Evolutionary conservation across 2,113 vertebrate species (phyloP).

Genomic region (Cochlearius cochlearius): DNA sequence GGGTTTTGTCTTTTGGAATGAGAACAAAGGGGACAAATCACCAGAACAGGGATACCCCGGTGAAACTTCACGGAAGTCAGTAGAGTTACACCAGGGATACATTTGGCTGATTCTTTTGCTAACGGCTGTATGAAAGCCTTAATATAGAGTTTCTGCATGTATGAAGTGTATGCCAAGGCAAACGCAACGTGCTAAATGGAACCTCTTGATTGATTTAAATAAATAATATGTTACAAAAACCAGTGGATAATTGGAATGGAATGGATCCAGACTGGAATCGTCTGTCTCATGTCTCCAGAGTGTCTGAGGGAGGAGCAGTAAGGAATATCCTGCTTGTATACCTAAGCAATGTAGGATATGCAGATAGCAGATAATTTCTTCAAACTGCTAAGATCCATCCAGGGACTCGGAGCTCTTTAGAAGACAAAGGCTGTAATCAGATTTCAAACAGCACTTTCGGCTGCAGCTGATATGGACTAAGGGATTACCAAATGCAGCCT

Average conservation of each 20-base stretch:
- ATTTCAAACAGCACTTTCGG: conserved; percentile 5
- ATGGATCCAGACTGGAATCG: conserved; percentile 47
- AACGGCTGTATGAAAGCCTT: conserved; percentile 35
- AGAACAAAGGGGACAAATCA: neutral
- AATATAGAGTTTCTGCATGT: conserved; percentile 50
- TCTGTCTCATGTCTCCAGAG: conserved; percentile 52
- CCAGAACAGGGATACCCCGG: neutral
- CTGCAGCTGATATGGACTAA: neutral
- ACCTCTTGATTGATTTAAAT: conserved; percentile 65
- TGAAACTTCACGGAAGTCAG: conserved; percentile 14
- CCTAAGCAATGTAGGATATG: neutral
- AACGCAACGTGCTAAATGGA: conserved; percentile 53
- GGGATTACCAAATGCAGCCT: neutral
- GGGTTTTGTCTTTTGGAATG: conserved; percentile 8
- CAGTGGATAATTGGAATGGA: conserved; percentile 55
- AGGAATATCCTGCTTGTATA: conserved; percentile 16
- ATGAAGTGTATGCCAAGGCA: conserved; percentile 60
- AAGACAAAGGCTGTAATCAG: conserved; percentile 45
- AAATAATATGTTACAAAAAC: conserved; percentile 55
- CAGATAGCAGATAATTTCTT: conserved; percentile 41
- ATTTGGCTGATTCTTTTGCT: conserved; percentile 46
- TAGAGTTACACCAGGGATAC: conserved; percentile 35
- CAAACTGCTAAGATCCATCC: neutral
- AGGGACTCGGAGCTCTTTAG: neutral
- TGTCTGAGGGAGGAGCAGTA: conserved; percentile 20